Conservation (phyloP, 2,888 invertebrate genomes). For the Allophyes oxyacanthae region DNA sequence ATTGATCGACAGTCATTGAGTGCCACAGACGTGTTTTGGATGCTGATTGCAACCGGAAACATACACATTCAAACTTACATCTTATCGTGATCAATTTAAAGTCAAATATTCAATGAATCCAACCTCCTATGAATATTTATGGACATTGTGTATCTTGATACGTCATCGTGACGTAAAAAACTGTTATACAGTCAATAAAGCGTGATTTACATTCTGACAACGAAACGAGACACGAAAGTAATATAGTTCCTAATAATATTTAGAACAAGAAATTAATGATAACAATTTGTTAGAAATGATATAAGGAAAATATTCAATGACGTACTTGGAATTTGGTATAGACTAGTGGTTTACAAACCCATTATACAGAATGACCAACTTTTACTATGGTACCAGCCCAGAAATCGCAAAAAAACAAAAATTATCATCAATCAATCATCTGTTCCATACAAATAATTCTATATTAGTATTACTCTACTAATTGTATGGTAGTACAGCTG, state of each 20-base stretch:
- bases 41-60: constrained; percentile 44
- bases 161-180: constrained; percentile 53
- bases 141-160: constrained; percentile 40
- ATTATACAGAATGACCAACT: no score
- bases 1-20: constrained; percentile 62
- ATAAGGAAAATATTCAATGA: no score
- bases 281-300: no score
- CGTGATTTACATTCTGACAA: constrained; percentile 29
- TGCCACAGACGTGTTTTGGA: constrained; percentile 53
- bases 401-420: no score
- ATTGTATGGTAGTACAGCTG: no score
- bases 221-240: constrained; percentile 19
- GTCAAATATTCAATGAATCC: constrained; percentile 17
- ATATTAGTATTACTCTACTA: no score
- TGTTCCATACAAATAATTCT: no score
- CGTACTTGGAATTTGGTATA: no score
- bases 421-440: no score
- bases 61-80: constrained; percentile 31
- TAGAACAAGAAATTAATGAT: constrained; percentile 8
- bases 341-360: no score
- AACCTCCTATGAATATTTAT: constrained; percentile 46
- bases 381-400: no score
- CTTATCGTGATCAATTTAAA: constrained; percentile 32
- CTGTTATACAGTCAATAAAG: constrained; percentile 44
- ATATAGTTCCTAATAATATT: constrained; percentile 11